Base-by-base conservation (phyloP, 2,113 vertebrate genomes). In the Hassar affinis region DNA sequence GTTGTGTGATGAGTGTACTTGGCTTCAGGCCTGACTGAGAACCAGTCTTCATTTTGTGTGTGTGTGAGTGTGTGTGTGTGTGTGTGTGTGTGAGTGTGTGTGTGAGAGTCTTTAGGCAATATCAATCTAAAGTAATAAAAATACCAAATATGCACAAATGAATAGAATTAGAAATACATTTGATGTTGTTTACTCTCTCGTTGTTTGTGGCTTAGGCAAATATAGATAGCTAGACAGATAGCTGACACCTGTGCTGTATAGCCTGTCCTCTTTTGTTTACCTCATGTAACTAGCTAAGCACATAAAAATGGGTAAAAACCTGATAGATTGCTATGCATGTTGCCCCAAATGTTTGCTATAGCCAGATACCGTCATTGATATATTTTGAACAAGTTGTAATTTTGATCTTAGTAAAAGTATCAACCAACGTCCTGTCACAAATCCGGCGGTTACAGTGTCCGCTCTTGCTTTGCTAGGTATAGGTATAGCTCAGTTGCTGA, bases 31-130 rank as follows among this genome's bases (percentile, higher is more conserved):
- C 56, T 71, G 33, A 57, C 35, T 45, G 66, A 59, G 27, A 35
- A 49, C 78, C 76, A 72, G 61, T 78, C 59, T 77, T 64, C 0
- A 22, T 9, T 68, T 0, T 78, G 61, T 84, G 33, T 78, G 74
- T 69, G 75, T 64, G 61, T 56, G 45, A 38, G 56, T 75, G 71
- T 64, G 71, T 61, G 57, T 79, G 11, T 78, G 54, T 27, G 76
- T 62, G 15, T 79, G 56, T 61, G 25, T 52, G 15, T 76, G 42
- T 71, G 66, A 45, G 80, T 69, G 64, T 57, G 35, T 59, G n/a
- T n/a, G n/a, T n/a, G n/a, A n/a, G n/a, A n/a, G n/a, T 42, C 8
- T 47, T 71, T 4, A 47, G 20, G 38, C 42, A 47, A 25, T 47
- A 71, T n/a, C 38, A 71, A 15, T 47, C 42, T 47, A 47, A 11